These are phyloP conservation scores for Agrypnia vestita DNA, from an alignment of 1,140 invertebrate species.

Conservation along the genomic window DNA sequence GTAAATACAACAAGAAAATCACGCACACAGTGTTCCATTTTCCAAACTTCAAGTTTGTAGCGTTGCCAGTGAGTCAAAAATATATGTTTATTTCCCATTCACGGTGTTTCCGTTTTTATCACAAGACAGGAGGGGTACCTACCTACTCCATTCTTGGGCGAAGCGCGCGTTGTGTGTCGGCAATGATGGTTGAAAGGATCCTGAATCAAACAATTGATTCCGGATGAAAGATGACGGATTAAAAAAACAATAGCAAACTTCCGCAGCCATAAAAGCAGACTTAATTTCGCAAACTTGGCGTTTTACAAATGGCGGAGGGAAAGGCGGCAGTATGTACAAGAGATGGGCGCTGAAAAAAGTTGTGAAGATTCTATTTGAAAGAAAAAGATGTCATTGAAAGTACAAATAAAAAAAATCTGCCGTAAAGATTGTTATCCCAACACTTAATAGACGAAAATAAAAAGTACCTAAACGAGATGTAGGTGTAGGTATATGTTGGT, in stretches of 20 bases:
- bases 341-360: constrained; percentile 15
- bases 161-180: constrained; percentile 29
- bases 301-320: constrained; percentile 38
- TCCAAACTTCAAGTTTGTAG: neutral
- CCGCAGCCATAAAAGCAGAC: constrained; percentile 43
- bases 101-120: neutral
- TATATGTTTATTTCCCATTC: constrained; percentile 12
- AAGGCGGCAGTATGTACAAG: constrained; percentile 15
- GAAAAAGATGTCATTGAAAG: neutral
- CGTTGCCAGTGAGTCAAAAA: neutral
- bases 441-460: too few species aligned
- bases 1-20: too few species aligned
- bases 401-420: too few species aligned
- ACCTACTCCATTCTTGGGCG: constrained; percentile 3
- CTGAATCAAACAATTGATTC: constrained; percentile 53
- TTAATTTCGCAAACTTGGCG: constrained; percentile 48
- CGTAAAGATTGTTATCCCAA: too few species aligned
- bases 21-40: neutral
- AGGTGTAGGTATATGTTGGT: too few species aligned
- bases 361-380: constrained; percentile 12
- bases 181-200: constrained; percentile 34
- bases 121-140: neutral
- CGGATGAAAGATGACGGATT: constrained; percentile 50
- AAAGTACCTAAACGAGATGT: too few species aligned
- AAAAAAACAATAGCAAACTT: constrained; percentile 54